These are phyloP conservation scores for Myodes glareolus DNA, from an alignment of 2,113 vertebrate genomes.

Conservation along the genomic window DNA sequence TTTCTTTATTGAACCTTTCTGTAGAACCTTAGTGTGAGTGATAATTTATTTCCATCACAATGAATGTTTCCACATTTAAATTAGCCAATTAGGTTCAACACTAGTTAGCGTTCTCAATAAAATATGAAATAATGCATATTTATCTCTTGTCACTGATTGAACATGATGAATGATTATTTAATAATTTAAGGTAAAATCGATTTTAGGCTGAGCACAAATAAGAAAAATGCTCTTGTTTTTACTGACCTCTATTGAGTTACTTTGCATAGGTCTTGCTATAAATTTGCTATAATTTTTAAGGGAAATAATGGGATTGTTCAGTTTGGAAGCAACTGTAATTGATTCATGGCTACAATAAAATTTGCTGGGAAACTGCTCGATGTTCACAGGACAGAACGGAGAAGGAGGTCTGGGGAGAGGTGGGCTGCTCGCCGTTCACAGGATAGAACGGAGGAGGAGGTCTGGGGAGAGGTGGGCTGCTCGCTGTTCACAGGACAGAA, in stretches of 20 bases:
- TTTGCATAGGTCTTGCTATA: slow-evolving; percentile 1
- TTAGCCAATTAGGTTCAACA: background rate
- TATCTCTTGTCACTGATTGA: slow-evolving; percentile 3
- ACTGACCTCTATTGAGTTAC: background rate
- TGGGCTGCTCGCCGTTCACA: background rate
- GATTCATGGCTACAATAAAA: background rate
- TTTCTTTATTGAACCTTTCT: background rate
- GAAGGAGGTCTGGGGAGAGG: background rate
- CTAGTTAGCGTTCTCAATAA: background rate
- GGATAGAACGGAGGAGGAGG: background rate
- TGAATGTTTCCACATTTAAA: background rate
- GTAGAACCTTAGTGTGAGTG: background rate
- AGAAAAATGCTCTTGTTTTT: background rate
- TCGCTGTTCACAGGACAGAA: background rate
- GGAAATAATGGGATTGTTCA: background rate
- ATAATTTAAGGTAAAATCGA: background rate
- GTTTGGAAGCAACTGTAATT: background rate
- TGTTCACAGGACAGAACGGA: background rate
- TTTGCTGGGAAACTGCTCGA: background rate
- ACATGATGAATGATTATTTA: background rate
- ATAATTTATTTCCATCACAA: background rate
- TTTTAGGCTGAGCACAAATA: slow-evolving; percentile 14
- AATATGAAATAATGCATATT: background rate
- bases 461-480: background rate
- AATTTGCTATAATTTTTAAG: background rate